Conservation (phyloP, 2,888 invertebrate genomes). For the Andrena flavipes region DNA sequence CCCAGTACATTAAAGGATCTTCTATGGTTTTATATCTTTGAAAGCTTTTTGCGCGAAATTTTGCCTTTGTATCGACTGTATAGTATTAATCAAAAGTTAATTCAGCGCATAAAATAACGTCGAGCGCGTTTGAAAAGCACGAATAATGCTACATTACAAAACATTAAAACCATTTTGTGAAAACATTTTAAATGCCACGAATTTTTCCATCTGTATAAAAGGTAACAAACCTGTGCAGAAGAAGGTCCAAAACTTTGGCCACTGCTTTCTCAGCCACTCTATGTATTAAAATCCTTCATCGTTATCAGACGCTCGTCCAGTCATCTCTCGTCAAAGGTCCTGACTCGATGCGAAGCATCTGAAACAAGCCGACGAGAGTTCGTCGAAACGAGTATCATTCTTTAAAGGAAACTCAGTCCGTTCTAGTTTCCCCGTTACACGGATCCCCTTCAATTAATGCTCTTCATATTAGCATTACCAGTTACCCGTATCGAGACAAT, state of each 20-base stretch:
- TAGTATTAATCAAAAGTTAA: slow-evolving; percentile 1
- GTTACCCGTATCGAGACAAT: slow-evolving; percentile 21
- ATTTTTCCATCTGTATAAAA: too few species aligned
- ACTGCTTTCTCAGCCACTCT: too few species aligned
- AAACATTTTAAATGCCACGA: too few species aligned
- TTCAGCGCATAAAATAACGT: background rate
- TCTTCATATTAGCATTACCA: background rate
- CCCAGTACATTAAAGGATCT: slow-evolving; percentile 37
- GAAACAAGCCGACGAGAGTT: background rate
- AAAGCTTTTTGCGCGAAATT: background rate
- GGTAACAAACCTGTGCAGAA: too few species aligned
- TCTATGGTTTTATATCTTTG: background rate
- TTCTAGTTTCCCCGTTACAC: background rate
- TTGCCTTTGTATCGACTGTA: background rate
- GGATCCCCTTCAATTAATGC: slow-evolving; percentile 29
- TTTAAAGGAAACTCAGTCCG: background rate
- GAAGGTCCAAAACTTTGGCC: too few species aligned
- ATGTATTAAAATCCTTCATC: background rate
- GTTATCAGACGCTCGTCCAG: background rate
- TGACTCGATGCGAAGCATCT: background rate
- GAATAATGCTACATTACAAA: too few species aligned
- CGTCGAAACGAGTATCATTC: slow-evolving; percentile 5
- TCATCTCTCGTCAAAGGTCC: slow-evolving; percentile 14
- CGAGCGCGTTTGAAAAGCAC: too few species aligned
- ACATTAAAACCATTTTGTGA: too few species aligned